These are phyloP conservation scores for Trichechus manatus DNA, from an alignment of 2,113 vertebrate species.

Conservation along the genomic window DNA sequence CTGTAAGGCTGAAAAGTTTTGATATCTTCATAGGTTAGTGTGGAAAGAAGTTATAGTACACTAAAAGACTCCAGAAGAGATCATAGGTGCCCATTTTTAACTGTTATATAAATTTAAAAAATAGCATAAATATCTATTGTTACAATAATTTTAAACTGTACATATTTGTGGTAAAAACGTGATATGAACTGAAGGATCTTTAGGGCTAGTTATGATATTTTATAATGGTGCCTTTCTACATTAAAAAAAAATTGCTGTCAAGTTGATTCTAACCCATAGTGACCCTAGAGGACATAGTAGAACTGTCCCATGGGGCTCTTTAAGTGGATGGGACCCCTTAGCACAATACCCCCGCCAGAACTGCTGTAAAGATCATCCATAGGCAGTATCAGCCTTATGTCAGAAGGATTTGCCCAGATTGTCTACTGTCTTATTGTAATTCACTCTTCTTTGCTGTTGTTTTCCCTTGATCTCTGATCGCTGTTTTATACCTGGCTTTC, in stretches of 20 bases:
- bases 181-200: neutral
- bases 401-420: neutral
- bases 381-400: neutral
- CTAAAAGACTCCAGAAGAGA: neutral
- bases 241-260: no score
- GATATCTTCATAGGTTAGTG: neutral
- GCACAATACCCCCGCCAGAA: neutral
- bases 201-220: neutral
- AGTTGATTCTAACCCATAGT: no score
- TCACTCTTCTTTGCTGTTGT: neutral
- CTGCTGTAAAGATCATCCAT: neutral
- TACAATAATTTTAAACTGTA: neutral
- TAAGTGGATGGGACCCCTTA: neutral
- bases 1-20: constrained; percentile 51
- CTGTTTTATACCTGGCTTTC: neutral
- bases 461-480: neutral
- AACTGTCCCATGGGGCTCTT: neutral
- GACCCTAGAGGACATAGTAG: no score
- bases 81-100: neutral
- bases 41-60: neutral
- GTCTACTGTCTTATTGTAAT: neutral
- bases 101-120: no score
- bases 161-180: no score
- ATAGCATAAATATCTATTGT: neutral
- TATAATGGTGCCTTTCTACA: neutral